Conservation (phyloP, 2,888 invertebrate genomes). For the Ectemnius cavifrons region DNA sequence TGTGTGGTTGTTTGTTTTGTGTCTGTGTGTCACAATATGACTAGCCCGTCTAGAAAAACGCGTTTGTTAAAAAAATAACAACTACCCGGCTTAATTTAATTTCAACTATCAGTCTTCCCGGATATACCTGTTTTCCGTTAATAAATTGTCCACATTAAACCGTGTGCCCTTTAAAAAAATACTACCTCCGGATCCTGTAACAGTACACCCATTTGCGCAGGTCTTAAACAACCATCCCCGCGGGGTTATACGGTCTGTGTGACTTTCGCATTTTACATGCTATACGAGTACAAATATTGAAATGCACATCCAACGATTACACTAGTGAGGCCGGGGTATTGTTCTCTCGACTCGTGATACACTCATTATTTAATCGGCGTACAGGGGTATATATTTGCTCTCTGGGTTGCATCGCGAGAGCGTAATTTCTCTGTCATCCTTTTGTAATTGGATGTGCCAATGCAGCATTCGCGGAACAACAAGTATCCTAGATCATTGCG, state of each 20-base stretch:
- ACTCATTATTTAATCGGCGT: not conserved
- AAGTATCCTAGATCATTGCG: conserved; percentile 16
- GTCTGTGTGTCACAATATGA: not conserved
- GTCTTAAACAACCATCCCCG: not conserved
- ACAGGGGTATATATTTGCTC: not conserved
- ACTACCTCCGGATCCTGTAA: conserved; percentile 21
- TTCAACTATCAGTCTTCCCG: conserved; percentile 56
- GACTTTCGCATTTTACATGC: conserved; percentile 32
- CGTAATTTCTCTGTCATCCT: not conserved
- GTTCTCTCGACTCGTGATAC: conserved; percentile 32
- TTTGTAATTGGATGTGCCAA: conserved; percentile 1
- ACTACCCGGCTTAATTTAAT: conserved; percentile 38
- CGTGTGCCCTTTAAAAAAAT: conserved; percentile 49
- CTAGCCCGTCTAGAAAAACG: conserved; percentile 25
- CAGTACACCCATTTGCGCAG: not conserved
- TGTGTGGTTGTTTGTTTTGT: no score
- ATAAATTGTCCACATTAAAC: conserved; percentile 36
- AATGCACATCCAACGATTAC: conserved; percentile 43
- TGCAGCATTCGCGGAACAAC: conserved; percentile 13
- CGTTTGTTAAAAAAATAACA: conserved; percentile 38
- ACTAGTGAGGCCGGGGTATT: conserved; percentile 38
- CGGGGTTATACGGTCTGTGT: conserved; percentile 22
- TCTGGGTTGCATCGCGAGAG: not conserved
- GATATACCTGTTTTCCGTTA: conserved; percentile 42
- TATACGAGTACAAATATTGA: conserved; percentile 51